Evolutionary conservation across 2,113 vertebrate species (phyloP).

Genomic region (Laticauda colubrina): DNA sequence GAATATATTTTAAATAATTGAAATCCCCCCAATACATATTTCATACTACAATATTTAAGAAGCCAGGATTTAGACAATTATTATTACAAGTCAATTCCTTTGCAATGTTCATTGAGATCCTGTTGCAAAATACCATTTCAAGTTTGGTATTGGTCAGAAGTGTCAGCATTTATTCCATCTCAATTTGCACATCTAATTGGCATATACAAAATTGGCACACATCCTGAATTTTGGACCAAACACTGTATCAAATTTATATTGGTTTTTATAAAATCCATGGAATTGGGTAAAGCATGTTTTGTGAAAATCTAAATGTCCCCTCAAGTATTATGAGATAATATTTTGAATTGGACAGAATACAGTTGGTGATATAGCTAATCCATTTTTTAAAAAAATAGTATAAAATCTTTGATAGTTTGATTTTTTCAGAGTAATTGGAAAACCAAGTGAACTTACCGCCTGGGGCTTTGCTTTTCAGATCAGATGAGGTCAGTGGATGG

Average conservation of each 20-base stretch:
- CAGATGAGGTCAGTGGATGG: conserved; percentile 26
- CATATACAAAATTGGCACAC: background rate
- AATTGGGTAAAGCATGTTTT: background rate
- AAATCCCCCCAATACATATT: background rate
- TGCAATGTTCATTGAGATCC: background rate
- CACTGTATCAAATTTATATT: background rate
- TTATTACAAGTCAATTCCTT: background rate
- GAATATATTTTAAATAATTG: background rate
- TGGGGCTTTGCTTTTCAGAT: conserved; percentile 22
- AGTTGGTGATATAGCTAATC: background rate
- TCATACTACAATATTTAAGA: background rate
- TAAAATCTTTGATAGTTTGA: background rate
- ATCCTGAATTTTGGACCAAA: background rate
- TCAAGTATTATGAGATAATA: background rate
- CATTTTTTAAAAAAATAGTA: too few species aligned
- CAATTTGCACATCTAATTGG: background rate
- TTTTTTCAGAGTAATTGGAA: background rate
- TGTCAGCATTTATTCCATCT: background rate
- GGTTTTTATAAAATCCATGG: background rate
- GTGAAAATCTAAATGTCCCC: background rate
- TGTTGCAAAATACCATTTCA: background rate
- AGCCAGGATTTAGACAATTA: background rate
- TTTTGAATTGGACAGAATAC: background rate
- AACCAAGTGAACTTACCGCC: conserved; percentile 18
- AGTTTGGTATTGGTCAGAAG: background rate